Percentiles rank a stretch among this genome's conserved stretches.
Conservation (phyloP, 2,888 invertebrate species). For the Amiota minor region DNA sequence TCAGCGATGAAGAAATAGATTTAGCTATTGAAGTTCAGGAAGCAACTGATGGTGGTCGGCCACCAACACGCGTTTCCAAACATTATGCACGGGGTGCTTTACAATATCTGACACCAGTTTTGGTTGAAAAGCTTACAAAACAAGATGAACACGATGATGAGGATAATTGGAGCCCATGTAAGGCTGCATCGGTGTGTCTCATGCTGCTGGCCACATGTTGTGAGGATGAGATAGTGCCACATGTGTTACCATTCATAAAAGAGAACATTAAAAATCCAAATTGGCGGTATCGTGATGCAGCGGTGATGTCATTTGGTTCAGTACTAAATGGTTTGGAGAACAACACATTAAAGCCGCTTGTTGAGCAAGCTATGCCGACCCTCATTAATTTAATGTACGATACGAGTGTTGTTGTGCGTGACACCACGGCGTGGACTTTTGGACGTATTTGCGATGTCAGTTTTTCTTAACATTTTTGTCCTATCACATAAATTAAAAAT, state of each 20-base stretch:
- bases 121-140: conserved; percentile 94
- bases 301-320: conserved; percentile 98
- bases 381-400: conserved; percentile 97
- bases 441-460: conserved; percentile 94
- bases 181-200: conserved; percentile 98
- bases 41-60: conserved; percentile 92
- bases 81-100: conserved; percentile 99
- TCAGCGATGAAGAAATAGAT: conserved; percentile 99
- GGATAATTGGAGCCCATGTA: conserved; percentile 99
- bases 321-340: conserved; percentile 93
- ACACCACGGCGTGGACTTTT: conserved; percentile 98
- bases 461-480: conserved; percentile 17
- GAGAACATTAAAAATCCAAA: conserved; percentile 93
- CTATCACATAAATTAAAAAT: neutral
- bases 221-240: conserved; percentile 96
- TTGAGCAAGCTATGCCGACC: conserved; percentile 97
- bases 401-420: conserved; percentile 92
- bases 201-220: conserved; percentile 98
- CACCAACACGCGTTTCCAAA: conserved; percentile 93
- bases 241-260: conserved; percentile 96
- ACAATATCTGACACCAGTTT: conserved; percentile 93
- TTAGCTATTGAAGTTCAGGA: conserved; percentile 94
- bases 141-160: conserved; percentile 98
- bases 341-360: conserved; percentile 89
- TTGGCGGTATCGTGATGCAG: conserved; percentile 96